phyloP scores from a whole-genome alignment of 2,113 vertebrate genomes.

The Pseudois nayaur region DNA sequence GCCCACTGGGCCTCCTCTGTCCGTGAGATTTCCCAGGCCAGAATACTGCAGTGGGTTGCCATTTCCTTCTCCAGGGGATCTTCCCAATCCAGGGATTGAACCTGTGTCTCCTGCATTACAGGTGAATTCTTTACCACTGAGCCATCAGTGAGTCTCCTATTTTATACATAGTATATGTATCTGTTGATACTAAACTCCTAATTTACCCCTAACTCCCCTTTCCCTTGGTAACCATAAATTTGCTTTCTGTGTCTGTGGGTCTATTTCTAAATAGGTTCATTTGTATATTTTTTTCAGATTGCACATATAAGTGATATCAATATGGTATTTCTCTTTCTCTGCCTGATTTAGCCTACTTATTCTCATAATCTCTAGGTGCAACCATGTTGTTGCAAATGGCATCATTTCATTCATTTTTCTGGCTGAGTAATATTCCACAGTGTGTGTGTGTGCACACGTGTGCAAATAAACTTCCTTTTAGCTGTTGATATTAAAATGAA shows the following conservation, averaged over 20 bases:
- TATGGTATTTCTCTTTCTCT: neutral
- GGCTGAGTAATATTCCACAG: neutral
- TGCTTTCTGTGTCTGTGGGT: neutral
- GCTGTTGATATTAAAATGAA: neutral
- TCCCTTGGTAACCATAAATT: neutral
- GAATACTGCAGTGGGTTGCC: neutral
- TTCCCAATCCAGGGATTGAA: neutral
- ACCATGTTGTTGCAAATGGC: neutral
- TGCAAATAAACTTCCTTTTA: neutral
- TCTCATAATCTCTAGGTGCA: neutral
- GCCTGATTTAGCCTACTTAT: neutral
- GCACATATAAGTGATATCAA: neutral
- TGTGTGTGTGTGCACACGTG: accelerated
- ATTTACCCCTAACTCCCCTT: neutral
- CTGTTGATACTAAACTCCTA: neutral
- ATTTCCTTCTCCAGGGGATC: neutral
- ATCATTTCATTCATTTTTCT: neutral
- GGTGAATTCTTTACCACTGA: neutral
- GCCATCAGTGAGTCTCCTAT: neutral
- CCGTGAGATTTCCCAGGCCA: neutral
- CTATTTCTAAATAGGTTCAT: neutral
- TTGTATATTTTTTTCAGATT: neutral
- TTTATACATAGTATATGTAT: neutral
- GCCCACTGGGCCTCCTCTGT: neutral
- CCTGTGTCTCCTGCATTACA: neutral